Base-by-base conservation (phyloP, 1,140 invertebrate species). In the Conopomorpha cramerella region DNA sequence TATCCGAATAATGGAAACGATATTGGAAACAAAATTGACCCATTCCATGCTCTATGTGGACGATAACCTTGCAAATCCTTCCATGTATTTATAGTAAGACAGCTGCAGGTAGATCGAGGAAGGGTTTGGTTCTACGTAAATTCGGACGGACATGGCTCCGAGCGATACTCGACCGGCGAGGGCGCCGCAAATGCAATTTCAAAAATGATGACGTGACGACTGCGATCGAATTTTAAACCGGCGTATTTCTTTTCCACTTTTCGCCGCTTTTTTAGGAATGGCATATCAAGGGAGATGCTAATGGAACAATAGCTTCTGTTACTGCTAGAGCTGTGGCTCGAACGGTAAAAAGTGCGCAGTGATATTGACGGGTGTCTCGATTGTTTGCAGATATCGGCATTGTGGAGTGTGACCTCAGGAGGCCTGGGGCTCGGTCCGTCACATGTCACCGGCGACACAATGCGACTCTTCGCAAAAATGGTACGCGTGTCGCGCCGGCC, bases 401-500 rank as follows among this genome's bases (percentile, higher is more conserved):
- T 23, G 19, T 23, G 19, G 19, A 6, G 19, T 45, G 39, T 55
- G 50, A 58, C 50, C 48, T 51, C 44, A 49, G 41, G 39, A 38
- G 34, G 45, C 37, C 33, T 18, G 39, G 25, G 15, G 35, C 14
- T 41, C 27, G 44, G 27, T 45, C 52, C 41, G 50, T 40, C 39
- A 43, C 49, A 45, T 42, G 41, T 35, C 41, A 4, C 19, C 65
- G 65, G 60, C 59, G 49, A 64, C 51, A 68, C 66, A 72, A 72
- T 66, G 50, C 58, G 50, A 67, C 68, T 64, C 54, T 65, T 53
- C 48, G 70, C 67, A 61, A 72, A 72, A 70, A 68, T 68, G 58
- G 61, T 60, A 55, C 63, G 65, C 64, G 60, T 70, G 62, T 65
- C 62, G 38, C 51, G 50, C 51, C 54, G 41, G 49, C 41, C 38